Percentiles rank a stretch among this genome's conserved stretches.
Conservation (phyloP, 2,888 invertebrate species). For the Corbicula japonica region DNA sequence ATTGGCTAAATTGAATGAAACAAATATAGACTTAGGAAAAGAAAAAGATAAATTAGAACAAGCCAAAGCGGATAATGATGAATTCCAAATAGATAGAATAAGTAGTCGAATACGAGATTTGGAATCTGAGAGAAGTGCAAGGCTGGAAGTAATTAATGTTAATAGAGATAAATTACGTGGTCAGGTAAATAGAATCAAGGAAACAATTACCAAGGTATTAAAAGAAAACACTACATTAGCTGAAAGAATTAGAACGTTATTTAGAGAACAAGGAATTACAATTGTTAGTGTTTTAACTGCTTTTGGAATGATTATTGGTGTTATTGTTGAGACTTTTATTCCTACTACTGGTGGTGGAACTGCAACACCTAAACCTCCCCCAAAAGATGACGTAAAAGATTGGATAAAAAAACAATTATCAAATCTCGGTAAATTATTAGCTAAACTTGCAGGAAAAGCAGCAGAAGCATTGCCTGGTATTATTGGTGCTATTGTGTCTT, state of each 20-base stretch:
- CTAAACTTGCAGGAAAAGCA: too few species aligned
- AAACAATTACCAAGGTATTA: slow-evolving; percentile 39
- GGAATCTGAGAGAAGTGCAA: slow-evolving; percentile 44
- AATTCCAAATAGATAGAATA: slow-evolving; percentile 19
- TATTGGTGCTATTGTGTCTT: too few species aligned
- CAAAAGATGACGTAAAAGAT: too few species aligned
- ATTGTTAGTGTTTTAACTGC: slow-evolving; percentile 51
- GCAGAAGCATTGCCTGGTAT: too few species aligned
- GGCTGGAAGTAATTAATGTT: slow-evolving; percentile 44
- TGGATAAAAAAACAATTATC: too few species aligned
- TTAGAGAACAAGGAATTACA: slow-evolving; percentile 55
- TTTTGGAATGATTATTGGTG: slow-evolving; percentile 50
- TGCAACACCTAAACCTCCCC: too few species aligned
- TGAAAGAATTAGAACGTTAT: slow-evolving; percentile 45
- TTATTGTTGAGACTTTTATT: slow-evolving; percentile 45
- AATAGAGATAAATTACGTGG: slow-evolving; percentile 44
- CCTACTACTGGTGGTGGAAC: slow-evolving; percentile 19
- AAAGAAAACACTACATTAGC: slow-evolving; percentile 43
- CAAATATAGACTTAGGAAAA: slow-evolving; percentile 37
- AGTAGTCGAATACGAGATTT: slow-evolving; percentile 36
- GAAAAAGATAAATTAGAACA: slow-evolving; percentile 37
- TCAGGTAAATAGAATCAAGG: slow-evolving; percentile 49
- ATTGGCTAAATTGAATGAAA: slow-evolving; percentile 40
- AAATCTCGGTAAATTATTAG: too few species aligned
- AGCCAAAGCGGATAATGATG: slow-evolving; percentile 20